Percentiles rank a stretch among this genome's conserved stretches.
These are phyloP conservation scores for Xenotilapia leptura DNA, from an alignment of 2,113 vertebrate genomes.

Conservation along the genomic window DNA sequence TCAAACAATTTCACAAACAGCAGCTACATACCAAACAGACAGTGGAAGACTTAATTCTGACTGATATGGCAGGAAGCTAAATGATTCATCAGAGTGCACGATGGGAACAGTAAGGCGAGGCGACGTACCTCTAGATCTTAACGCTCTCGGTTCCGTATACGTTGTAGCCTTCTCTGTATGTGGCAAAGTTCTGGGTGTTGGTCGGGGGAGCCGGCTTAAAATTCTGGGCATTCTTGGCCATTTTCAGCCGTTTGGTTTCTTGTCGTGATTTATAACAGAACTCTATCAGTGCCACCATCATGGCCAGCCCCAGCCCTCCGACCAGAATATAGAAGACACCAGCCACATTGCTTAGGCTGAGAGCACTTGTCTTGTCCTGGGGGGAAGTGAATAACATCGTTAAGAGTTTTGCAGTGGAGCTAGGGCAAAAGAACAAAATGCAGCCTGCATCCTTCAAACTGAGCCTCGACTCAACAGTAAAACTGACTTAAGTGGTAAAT, in stretches of 20 bases:
- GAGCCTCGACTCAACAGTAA: conserved; percentile 1
- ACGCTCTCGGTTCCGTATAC: conserved; percentile 99
- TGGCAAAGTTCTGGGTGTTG: conserved; percentile 99
- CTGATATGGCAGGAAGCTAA: conserved; percentile 3
- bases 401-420: conserved; percentile 69
- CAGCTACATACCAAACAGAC: neutral
- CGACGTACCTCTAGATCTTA: conserved; percentile 96
- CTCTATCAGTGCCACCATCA: conserved; percentile 99
- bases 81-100: conserved; percentile 14
- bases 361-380: conserved; percentile 99
- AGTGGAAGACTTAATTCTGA: conserved; percentile 10
- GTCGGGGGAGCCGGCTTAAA: conserved; percentile 96
- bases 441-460: conserved; percentile 34
- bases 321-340: conserved; percentile 99
- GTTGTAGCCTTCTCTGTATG: conserved; percentile 99
- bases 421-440: conserved; percentile 50
- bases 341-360: conserved; percentile 99
- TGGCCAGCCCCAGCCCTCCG: conserved; percentile 96
- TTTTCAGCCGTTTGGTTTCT: conserved; percentile 98
- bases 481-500: neutral
- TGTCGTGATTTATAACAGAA: conserved; percentile 99
- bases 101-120: neutral
- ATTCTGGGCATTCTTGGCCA: conserved; percentile 98
- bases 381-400: conserved; percentile 81
- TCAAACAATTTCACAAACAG: conserved; percentile 20